Conservation (phyloP, 2,888 invertebrate species). For the Drosophila buzzatii region DNA sequence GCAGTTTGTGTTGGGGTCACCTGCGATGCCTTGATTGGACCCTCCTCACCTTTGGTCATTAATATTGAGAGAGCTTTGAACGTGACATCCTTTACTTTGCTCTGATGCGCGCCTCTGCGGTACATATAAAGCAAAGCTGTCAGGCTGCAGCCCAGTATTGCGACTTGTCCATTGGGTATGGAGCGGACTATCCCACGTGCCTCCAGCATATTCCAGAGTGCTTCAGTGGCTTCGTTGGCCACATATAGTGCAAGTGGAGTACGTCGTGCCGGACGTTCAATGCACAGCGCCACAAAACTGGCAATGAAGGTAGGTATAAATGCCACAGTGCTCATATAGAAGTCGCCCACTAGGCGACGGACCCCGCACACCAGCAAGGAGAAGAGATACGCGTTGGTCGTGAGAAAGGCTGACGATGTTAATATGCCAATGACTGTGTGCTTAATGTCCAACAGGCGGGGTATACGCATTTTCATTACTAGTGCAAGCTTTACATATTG, state of each 20-base stretch:
- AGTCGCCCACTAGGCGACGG: slow-evolving; percentile 88
- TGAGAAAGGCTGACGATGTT: slow-evolving; percentile 90
- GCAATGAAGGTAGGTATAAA: slow-evolving; percentile 90
- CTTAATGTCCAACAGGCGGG: slow-evolving; percentile 87
- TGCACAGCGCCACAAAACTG: slow-evolving; percentile 89
- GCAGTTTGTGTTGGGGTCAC: slow-evolving; percentile 26
- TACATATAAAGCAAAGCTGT: slow-evolving; percentile 87
- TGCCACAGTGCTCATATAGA: slow-evolving; percentile 89
- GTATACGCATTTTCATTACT: slow-evolving; percentile 88
- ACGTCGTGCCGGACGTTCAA: slow-evolving; percentile 91
- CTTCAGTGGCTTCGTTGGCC: slow-evolving; percentile 92
- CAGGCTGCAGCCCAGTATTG: slow-evolving; percentile 88
- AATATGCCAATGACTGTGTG: slow-evolving; percentile 88
- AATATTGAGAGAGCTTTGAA: slow-evolving; percentile 88
- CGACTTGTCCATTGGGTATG: slow-evolving; percentile 88
- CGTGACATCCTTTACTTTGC: slow-evolving; percentile 85
- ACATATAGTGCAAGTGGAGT: slow-evolving; percentile 91
- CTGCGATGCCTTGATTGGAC: slow-evolving; percentile 36
- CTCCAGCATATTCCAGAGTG: slow-evolving; percentile 89
- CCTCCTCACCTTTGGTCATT: slow-evolving; percentile 88
- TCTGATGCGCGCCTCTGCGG: slow-evolving; percentile 86
- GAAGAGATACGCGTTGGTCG: slow-evolving; percentile 90
- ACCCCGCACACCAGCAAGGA: slow-evolving; percentile 89
- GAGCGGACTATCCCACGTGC: slow-evolving; percentile 87
- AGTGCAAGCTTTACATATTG: slow-evolving; percentile 87